Evolutionary conservation across 2,113 vertebrate genomes (phyloP).

Genomic region (Ploceus nigricollis): DNA sequence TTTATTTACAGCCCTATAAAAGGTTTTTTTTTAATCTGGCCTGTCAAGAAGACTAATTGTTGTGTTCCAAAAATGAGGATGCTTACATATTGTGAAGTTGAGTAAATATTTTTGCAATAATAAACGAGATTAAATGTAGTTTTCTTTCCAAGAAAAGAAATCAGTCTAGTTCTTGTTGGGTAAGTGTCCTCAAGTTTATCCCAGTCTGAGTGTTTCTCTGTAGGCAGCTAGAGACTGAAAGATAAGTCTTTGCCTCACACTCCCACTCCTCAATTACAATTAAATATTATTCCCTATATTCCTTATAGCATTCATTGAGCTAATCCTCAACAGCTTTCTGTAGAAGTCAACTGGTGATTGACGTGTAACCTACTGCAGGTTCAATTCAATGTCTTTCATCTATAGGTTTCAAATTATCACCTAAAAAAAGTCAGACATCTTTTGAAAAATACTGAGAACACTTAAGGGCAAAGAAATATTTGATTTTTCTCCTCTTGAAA

Average conservation of each 20-base stretch:
- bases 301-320: not conserved
- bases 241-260: not conserved
- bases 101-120: not conserved
- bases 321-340: not conserved
- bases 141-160: not conserved
- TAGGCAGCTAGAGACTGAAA: not conserved
- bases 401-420: not conserved
- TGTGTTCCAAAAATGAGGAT: not conserved
- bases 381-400: not conserved
- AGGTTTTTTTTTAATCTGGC: not conserved
- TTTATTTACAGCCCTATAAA: not conserved
- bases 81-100: not conserved
- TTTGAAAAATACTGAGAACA: not conserved
- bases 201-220: not conserved
- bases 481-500: not conserved
- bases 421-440: not conserved
- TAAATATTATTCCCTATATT: not conserved
- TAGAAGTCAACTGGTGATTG: not conserved
- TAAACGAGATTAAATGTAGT: not conserved
- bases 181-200: not conserved
- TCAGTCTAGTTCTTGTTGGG: not conserved
- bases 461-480: not conserved
- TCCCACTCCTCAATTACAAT: not conserved
- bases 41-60: not conserved
- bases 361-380: not conserved